phyloP scores from a whole-genome alignment of 92 coral and sea anemone genomes.

The Parazoanthus swiftii region DNA sequence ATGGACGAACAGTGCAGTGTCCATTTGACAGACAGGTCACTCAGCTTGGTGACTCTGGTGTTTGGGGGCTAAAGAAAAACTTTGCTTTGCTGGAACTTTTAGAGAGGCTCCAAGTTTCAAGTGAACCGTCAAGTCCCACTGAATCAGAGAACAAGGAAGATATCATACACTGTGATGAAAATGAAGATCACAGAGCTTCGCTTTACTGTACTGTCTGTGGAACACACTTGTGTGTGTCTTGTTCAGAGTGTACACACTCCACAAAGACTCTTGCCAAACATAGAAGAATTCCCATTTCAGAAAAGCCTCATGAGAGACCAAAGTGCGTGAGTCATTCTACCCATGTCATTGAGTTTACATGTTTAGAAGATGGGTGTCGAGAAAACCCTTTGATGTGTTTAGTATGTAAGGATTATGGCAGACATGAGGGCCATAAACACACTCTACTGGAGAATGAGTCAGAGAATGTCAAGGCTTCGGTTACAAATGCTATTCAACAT shows the following conservation, averaged over 20 bases:
- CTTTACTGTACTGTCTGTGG: slow-evolving; percentile 91
- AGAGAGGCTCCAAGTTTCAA: slow-evolving; percentile 78
- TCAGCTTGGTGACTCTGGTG: slow-evolving; percentile 96
- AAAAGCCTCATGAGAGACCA: slow-evolving; percentile 89
- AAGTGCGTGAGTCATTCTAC: slow-evolving; percentile 87
- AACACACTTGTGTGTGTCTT: slow-evolving; percentile 77
- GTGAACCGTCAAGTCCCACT: slow-evolving; percentile 66
- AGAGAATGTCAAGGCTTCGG: slow-evolving; percentile 88
- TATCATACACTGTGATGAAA: slow-evolving; percentile 89
- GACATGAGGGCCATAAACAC: slow-evolving; percentile 96
- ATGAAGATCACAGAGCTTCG: slow-evolving; percentile 90
- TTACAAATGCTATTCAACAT: slow-evolving; percentile 92
- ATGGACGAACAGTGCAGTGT: slow-evolving; percentile 76
- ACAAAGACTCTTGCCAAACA: slow-evolving; percentile 93
- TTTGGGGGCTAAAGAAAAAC: slow-evolving; percentile 98
- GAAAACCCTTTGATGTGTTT: slow-evolving; percentile 94
- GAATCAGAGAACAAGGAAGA: slow-evolving; percentile 70
- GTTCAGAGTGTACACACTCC: slow-evolving; percentile 90
- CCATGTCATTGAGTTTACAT: slow-evolving; percentile 93
- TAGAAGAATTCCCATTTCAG: slow-evolving; percentile 89
- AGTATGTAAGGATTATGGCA: slow-evolving; percentile 95
- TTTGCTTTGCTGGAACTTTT: slow-evolving; percentile 93
- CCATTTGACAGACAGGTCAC: slow-evolving; percentile 98
- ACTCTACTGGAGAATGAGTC: slow-evolving; percentile 90
- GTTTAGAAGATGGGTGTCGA: slow-evolving; percentile 88